A percentile compares a stretch with the other conserved stretches of the same genome.
Evolutionary conservation across 2,113 vertebrate species (phyloP).

Genomic region (Notothenia rossii): DNA sequence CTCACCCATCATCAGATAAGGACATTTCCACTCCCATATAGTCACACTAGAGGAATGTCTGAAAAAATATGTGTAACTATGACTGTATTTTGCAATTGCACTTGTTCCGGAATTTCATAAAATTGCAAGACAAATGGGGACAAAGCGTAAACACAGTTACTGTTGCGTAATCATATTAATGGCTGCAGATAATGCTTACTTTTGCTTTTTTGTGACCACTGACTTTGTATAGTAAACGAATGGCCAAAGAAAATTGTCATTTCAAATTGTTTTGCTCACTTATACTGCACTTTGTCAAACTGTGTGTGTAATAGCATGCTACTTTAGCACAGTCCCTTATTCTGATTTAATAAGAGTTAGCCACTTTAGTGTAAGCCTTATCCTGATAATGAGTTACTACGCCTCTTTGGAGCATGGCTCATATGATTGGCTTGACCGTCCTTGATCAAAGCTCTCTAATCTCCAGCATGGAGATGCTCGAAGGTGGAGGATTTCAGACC

Average conservation of each 20-base stretch:
- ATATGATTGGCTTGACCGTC: constrained; percentile 76
- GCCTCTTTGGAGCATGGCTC: constrained; percentile 80
- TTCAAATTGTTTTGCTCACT: neutral
- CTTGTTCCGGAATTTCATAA: neutral
- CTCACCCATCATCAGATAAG: constrained; percentile 63
- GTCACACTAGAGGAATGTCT: constrained; percentile 82
- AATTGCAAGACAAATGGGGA: neutral
- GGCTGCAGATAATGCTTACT: neutral
- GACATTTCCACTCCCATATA: constrained; percentile 69
- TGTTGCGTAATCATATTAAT: neutral
- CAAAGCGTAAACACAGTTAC: neutral
- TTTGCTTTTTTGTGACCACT: neutral
- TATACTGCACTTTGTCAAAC: constrained; percentile 9
- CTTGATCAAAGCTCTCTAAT: constrained; percentile 83
- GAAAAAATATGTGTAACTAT: constrained; percentile 68
- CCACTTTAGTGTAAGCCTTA: constrained; percentile 73
- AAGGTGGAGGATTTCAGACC: constrained; percentile 71
- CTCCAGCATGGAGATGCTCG: constrained; percentile 70
- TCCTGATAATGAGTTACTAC: constrained; percentile 78
- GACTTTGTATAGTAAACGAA: neutral
- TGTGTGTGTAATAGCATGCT: constrained; percentile 33
- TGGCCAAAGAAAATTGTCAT: neutral
- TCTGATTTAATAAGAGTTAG: constrained; percentile 69
- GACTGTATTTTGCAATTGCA: constrained; percentile 7
- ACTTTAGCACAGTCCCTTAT: constrained; percentile 52